Conservation (phyloP, 2,888 invertebrate species). For the Dryobota labecula region DNA sequence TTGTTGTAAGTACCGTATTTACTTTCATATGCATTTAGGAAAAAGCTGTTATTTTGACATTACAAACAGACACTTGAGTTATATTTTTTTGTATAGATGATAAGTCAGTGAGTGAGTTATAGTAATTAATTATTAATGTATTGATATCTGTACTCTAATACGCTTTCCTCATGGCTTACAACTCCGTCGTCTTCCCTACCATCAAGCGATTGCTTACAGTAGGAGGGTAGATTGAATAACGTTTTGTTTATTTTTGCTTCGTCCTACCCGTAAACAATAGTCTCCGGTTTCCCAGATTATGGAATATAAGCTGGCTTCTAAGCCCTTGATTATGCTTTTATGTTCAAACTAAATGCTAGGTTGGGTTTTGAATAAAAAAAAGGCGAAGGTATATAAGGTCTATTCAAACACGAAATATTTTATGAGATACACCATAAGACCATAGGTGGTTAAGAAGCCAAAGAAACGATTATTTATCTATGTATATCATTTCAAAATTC, state of each 20-base stretch:
- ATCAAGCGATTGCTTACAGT: conserved; percentile 85
- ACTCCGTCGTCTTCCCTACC: conserved; percentile 70
- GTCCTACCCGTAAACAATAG: conserved; percentile 76
- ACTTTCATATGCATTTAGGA: no score
- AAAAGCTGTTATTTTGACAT: no score
- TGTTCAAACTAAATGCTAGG: conserved; percentile 50
- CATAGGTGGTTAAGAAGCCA: no score
- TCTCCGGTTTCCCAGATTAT: conserved; percentile 68
- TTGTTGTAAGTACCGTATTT: no score
- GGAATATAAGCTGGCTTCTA: conserved; percentile 61
- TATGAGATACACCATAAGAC: no score
- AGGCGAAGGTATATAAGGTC: not conserved
- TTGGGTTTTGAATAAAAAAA: conserved; percentile 4
- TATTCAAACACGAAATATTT: no score
- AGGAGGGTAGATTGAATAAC: conserved; percentile 88
- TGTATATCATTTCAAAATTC: no score
- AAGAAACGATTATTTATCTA: no score
- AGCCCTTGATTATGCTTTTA: conserved; percentile 61
- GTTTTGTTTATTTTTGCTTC: conserved; percentile 86
- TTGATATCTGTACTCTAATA: conserved; percentile 1
- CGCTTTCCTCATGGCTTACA: conserved; percentile 69
- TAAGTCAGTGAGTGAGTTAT: no score
- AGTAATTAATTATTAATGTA: not conserved
- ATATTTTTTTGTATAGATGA: no score
- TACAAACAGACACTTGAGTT: no score